These are phyloP conservation scores for Anisognathus igniventris DNA, from an alignment of 2,797 vertebrate species.

Conservation along the genomic window DNA sequence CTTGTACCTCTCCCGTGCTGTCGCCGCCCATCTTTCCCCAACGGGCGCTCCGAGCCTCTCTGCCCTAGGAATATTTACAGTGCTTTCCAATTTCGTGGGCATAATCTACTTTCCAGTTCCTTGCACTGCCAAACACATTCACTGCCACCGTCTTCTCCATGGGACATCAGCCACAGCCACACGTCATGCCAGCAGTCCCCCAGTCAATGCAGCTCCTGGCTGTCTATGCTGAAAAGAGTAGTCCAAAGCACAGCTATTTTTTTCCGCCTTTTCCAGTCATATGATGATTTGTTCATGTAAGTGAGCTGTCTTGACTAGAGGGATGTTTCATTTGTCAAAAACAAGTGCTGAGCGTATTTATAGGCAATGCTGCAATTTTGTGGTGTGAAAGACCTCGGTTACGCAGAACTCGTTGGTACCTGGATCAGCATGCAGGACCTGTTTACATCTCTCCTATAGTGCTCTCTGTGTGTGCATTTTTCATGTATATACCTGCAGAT, in stretches of 20 bases:
- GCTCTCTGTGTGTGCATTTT: background rate
- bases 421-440: background rate
- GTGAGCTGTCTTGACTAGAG: background rate
- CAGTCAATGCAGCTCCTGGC: background rate
- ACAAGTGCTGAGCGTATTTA: slow-evolving; percentile 39
- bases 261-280: slow-evolving; percentile 5
- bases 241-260: background rate
- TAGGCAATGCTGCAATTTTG: slow-evolving; percentile 43
- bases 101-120: background rate
- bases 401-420: background rate
- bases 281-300: slow-evolving; percentile 11
- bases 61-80: background rate
- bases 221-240: background rate
- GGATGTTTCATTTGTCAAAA: slow-evolving; percentile 46
- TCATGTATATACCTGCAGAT: background rate
- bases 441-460: background rate
- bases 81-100: background rate
- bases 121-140: background rate
- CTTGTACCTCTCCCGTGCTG: background rate
- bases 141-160: background rate
- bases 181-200: background rate
- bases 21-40: background rate
- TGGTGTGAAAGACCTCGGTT: slow-evolving; percentile 40
- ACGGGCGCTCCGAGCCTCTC: fast-evolving
- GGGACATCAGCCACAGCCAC: background rate